Evolutionary conservation across 2,113 vertebrate genomes (phyloP).

Genomic region (Scopus umbretta): DNA sequence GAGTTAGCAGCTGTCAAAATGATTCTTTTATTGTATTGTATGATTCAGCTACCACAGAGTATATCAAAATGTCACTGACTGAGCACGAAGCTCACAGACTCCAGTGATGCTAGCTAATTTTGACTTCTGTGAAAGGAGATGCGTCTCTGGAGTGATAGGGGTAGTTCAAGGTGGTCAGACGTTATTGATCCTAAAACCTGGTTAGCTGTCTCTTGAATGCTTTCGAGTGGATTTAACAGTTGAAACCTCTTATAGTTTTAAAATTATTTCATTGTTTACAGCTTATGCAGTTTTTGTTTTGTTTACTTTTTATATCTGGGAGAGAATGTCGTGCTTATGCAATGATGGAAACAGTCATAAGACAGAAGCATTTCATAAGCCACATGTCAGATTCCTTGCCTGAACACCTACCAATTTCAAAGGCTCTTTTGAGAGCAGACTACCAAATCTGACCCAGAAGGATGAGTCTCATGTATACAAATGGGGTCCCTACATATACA

Average conservation of each 20-base stretch:
- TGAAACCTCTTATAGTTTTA: neutral
- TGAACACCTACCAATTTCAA: neutral
- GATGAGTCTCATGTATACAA: neutral
- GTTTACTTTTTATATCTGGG: neutral
- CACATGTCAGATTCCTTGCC: neutral
- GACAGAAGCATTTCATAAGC: neutral
- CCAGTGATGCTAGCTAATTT: neutral
- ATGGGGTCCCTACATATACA: neutral
- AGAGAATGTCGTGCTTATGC: neutral
- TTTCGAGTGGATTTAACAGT: neutral
- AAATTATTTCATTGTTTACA: neutral
- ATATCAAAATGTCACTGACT: neutral
- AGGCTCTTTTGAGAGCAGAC: neutral
- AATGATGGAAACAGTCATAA: neutral
- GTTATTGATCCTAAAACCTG: neutral
- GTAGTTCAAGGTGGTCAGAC: neutral
- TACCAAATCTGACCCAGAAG: neutral
- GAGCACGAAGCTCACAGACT: neutral
- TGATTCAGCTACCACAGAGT: neutral
- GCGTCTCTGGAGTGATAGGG: neutral
- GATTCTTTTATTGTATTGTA: too few relatives aligned
- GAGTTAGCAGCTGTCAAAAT: too few relatives aligned
- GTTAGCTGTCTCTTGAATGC: neutral
- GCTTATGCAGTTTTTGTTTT: neutral
- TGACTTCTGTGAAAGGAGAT: neutral